Base-by-base conservation (phyloP, 1,140 invertebrate genomes). In the Aethina tumida region DNA sequence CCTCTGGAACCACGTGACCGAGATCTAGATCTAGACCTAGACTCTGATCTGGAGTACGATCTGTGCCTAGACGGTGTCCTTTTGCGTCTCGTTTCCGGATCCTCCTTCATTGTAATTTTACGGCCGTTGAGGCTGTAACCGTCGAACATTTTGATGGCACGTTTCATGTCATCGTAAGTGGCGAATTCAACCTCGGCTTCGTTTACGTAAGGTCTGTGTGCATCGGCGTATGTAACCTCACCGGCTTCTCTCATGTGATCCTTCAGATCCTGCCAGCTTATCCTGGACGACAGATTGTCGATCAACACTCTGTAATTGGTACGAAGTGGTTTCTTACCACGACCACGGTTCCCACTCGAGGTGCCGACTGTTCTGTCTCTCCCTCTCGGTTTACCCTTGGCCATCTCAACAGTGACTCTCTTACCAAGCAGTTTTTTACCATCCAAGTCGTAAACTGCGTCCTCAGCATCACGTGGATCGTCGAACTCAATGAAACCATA, bases 401-500 rank as follows among this genome's bases (percentile, higher is more conserved):
- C 83, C 66, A 79, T 75, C 73, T 86, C 81, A 67, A 86, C 79
- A 65, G 79, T 78, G 61, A 86, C 81, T 75, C 83, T 84, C 72
- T 95, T 90, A 16, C 93, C 92, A 32, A 90, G 68, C 32, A 97
- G 67, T 59, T 95, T 89, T 66, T 92, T 91, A 9, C 92, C 93
- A 70, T 97, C 94, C 29, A 97, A 62, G 61, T 96, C 92, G 68
- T 95, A 94, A 0, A 95, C 89, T 8, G 92, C 93, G 72, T 97
- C 93, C 65, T 97, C 92, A 28, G 93, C 93, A 74, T 97, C 93
- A 64, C 91, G 76, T 57, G 90, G 83, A 60, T 95, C 89, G 62
- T 96, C 92, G 68, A 97, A 97, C 74, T 97, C 93, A 66, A 97
- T 90, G 80, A 97, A 97, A 48, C 92, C 92, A 70, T 95, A 97